A percentile compares a stretch with the other conserved stretches of the same genome.
phyloP scores from a whole-genome alignment of 2,888 invertebrate genomes.

The Elysia crispata region DNA sequence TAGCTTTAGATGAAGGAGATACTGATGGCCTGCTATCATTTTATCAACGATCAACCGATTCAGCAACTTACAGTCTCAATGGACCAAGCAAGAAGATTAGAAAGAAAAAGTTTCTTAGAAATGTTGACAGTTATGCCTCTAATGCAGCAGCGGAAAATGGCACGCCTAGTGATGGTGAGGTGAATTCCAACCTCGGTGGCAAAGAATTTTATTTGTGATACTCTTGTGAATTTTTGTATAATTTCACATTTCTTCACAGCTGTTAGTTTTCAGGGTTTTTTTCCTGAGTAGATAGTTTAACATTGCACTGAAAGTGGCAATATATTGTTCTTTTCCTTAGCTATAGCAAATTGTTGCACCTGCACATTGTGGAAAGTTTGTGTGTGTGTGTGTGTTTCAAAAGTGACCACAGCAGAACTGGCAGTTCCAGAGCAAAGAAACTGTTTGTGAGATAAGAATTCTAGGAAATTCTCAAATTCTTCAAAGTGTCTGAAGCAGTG shows the following conservation, averaged over 20 bases:
- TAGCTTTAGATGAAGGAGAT: conserved; percentile 50
- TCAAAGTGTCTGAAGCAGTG: too few species aligned
- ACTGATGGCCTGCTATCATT: conserved; percentile 42
- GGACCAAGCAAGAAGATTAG: conserved; percentile 25
- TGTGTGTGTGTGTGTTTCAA: too few species aligned
- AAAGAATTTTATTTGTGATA: conserved; percentile 54
- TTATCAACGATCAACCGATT: conserved; percentile 34
- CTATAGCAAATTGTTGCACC: too few species aligned
- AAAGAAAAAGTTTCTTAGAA: conserved; percentile 33
- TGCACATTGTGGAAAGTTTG: too few species aligned
- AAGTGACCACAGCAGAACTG: too few species aligned
- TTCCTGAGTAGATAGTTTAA: neutral
- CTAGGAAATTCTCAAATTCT: too few species aligned
- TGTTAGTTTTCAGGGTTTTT: neutral
- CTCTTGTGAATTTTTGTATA: neutral
- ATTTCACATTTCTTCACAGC: neutral
- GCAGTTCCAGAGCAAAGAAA: too few species aligned
- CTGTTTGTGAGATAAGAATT: too few species aligned
- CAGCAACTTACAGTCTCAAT: conserved; percentile 9
- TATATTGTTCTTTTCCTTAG: neutral
- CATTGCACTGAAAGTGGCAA: neutral
- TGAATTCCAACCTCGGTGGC: conserved; percentile 38
- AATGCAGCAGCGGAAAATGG: conserved; percentile 20
- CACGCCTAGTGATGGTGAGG: conserved; percentile 39
- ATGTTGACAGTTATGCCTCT: conserved; percentile 29